phyloP scores from a whole-genome alignment of 2,888 invertebrate genomes.

The Cerceris ruficornis region DNA sequence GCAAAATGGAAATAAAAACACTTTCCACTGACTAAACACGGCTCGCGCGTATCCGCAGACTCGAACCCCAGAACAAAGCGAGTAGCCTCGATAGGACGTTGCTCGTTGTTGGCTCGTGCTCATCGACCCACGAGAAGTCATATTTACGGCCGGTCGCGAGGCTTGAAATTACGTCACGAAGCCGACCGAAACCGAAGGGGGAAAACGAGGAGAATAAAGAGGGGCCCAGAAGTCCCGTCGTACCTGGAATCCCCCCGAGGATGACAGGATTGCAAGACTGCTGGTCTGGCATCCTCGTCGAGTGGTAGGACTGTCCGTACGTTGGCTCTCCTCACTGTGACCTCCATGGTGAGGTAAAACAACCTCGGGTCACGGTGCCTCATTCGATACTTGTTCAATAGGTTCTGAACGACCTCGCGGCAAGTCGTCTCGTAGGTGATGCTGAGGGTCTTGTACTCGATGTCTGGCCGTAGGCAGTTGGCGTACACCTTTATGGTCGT shows the following conservation, averaged over 20 bases:
- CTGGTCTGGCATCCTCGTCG: conserved; percentile 94
- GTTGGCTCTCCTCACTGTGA: conserved; percentile 92
- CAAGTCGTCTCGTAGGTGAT: conserved; percentile 95
- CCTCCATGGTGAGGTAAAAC: conserved; percentile 97
- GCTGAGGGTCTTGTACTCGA: conserved; percentile 97
- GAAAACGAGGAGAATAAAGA: conserved; percentile 2
- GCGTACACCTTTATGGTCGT: conserved; percentile 96
- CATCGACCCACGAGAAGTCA: conserved; percentile 52
- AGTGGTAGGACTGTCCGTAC: conserved; percentile 91
- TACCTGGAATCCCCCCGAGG: conserved; percentile 96
- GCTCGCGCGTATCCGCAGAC: conserved; percentile 30
- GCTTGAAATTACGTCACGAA: conserved; percentile 67
- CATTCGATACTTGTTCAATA: conserved; percentile 95
- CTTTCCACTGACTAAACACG: conserved; percentile 20
- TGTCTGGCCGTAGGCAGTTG: conserved; percentile 93
- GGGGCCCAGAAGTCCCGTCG: conserved; percentile 1
- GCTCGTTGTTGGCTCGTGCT: conserved; percentile 63
- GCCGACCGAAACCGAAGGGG: conserved; percentile 64
- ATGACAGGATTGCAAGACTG: conserved; percentile 96
- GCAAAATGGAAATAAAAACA: background rate
- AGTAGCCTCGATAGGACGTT: conserved; percentile 43
- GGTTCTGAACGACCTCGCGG: conserved; percentile 91
- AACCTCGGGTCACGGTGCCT: conserved; percentile 95
- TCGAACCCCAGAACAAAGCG: conserved; percentile 44
- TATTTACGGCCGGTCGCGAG: conserved; percentile 55